phyloP scores from a whole-genome alignment of 1,140 invertebrate genomes.

The Cotesia vestalis region DNA sequence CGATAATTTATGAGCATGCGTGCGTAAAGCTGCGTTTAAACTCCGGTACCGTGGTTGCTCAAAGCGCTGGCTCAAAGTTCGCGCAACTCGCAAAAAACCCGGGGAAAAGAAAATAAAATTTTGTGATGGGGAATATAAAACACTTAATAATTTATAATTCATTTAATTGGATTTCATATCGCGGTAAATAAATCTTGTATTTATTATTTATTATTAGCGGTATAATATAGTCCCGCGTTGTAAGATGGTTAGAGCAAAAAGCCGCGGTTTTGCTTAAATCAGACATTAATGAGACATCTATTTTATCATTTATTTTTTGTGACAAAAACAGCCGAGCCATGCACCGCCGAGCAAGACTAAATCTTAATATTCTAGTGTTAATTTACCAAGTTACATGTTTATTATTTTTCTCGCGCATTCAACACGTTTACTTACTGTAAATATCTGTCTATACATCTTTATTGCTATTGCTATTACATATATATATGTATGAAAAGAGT shows the following conservation, averaged over 20 bases:
- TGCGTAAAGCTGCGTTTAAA: conserved; percentile 11
- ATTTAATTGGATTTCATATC: no score
- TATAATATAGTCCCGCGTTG: no score
- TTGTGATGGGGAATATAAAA: not conserved
- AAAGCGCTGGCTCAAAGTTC: no score
- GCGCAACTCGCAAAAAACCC: not conserved
- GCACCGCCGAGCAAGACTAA: conserved; percentile 35
- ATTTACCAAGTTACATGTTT: conserved; percentile 18
- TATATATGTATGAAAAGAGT: conserved; percentile 19
- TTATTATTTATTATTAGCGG: no score
- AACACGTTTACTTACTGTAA: conserved; percentile 15
- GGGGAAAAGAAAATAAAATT: not conserved
- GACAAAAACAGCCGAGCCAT: conserved; percentile 22
- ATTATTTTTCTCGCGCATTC: conserved; percentile 31
- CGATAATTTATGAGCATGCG: conserved; percentile 4
- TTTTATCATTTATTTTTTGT: not conserved
- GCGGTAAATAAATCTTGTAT: no score
- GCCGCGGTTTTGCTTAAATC: no score
- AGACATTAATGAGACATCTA: not conserved
- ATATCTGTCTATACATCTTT: not conserved
- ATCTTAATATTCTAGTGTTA: conserved; percentile 33
- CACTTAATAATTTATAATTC: no score
- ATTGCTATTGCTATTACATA: not conserved
- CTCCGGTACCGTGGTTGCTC: no score
- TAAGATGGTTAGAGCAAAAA: no score